These are phyloP conservation scores for Holothuria scabra DNA, from an alignment of 53 echinoderm and acorn worm genomes.

Conservation along the genomic window DNA sequence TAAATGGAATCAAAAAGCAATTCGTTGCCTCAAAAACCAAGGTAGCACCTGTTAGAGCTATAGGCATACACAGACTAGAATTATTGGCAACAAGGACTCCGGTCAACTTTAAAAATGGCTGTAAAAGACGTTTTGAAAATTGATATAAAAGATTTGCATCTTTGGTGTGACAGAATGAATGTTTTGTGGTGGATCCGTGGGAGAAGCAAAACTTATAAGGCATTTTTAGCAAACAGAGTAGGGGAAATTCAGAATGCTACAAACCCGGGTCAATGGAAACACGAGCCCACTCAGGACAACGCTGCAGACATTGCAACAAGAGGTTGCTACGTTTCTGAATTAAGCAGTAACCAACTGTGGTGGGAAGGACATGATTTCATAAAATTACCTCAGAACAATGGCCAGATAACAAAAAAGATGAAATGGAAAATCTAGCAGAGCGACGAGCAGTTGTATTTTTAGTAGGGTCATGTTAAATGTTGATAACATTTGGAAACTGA, in stretches of 20 bases:
- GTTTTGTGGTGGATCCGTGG: constrained; percentile 3
- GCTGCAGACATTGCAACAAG: constrained; percentile 27
- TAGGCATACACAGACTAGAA: constrained; percentile 34
- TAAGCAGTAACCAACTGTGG: too few species aligned
- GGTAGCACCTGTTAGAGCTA: constrained; percentile 18
- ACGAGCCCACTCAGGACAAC: constrained; percentile 42
- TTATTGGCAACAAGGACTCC: constrained; percentile 16
- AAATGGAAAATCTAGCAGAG: not conserved
- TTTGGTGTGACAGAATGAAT: constrained; percentile 2
- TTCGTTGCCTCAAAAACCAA: constrained; percentile 27
- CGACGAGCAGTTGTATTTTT: not conserved
- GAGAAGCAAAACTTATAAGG: not conserved
- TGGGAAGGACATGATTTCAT: too few species aligned
- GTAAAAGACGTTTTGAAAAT: not conserved
- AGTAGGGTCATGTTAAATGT: not conserved
- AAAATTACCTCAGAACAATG: too few species aligned
- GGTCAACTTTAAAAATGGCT: not conserved
- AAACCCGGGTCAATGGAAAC: constrained; percentile 9
- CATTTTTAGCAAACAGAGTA: constrained; percentile 53
- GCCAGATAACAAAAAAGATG: too few species aligned
- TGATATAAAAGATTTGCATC: not conserved
- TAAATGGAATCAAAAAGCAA: not conserved
- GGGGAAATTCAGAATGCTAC: constrained; percentile 45
- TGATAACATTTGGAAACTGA: constrained; percentile 13
- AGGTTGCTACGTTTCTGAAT: too few species aligned